Evolutionary conservation across 64 coral and sea anemone genomes (phyloP).

Genomic region (Porites australiensis): DNA sequence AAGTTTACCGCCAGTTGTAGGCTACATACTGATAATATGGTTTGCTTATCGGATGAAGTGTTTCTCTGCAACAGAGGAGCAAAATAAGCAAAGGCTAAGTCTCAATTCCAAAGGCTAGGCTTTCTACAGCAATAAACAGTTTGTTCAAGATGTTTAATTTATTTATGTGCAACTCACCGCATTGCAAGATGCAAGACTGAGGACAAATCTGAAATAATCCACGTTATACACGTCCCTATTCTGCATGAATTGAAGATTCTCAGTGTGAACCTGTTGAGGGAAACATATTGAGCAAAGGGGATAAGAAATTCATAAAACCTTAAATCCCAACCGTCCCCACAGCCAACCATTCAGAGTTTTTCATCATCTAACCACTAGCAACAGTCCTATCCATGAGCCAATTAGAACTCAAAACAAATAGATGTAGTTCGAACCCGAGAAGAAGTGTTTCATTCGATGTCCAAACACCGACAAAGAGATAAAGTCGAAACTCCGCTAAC

Average conservation of each 20-base stretch:
- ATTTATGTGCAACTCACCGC: slow-evolving; percentile 10
- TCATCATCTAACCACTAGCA: too few relatives aligned
- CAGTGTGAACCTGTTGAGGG: slow-evolving; percentile 75
- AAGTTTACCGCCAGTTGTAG: slow-evolving; percentile 87
- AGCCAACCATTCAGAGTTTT: too few relatives aligned
- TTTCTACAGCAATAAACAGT: neutral
- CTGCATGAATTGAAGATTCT: slow-evolving; percentile 97
- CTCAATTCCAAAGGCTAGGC: neutral
- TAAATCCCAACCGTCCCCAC: too few relatives aligned
- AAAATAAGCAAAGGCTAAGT: neutral
- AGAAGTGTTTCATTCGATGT: too few relatives aligned
- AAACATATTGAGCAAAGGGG: neutral
- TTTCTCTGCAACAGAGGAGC: slow-evolving; percentile 28
- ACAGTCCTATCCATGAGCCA: too few relatives aligned
- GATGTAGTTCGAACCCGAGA: too few relatives aligned
- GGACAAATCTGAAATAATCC: slow-evolving; percentile 91
- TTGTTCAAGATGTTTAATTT: too few relatives aligned
- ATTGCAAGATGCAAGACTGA: slow-evolving; percentile 87
- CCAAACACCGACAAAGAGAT: too few relatives aligned
- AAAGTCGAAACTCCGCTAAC: too few relatives aligned
- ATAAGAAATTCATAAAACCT: too few relatives aligned
- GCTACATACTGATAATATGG: slow-evolving; percentile 82
- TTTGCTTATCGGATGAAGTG: slow-evolving; percentile 73
- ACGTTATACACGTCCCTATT: slow-evolving; percentile 92
- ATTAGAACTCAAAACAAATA: too few relatives aligned